Base-by-base conservation (phyloP, 2,113 vertebrate species). In the Oryzias curvinotus region DNA sequence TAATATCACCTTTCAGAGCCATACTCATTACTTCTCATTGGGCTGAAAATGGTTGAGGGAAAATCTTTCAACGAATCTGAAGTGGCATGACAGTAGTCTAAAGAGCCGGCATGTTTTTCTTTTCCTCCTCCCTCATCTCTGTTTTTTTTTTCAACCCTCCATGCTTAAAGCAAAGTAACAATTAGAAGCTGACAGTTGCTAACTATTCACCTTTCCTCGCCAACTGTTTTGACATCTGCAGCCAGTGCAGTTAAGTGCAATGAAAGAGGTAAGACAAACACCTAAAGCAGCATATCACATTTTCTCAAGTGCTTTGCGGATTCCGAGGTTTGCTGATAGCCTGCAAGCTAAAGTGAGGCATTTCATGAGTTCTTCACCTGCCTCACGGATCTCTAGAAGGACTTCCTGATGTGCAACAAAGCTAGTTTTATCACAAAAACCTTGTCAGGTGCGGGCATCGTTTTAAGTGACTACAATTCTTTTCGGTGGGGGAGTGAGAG, bases 31-130 rank as follows among this genome's bases (percentile, higher is more conserved):
- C 84, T 81, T 73, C 83, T 89, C 82, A 86, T 86, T 76, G 75
- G 82, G 82, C 80, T 78, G 85, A 84, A 73, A 85, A 89, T 70
- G 86, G 81, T 68, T 84, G 85, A 80, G 82, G 85, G 85, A 85
- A 84, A 87, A 91, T 90, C 88, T 81, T 86, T 92, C 89, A 89
- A 82, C 88, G 71, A 80, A 82, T 86, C 80, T 82, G 86, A 90
- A 91, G 89, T 90, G 85, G 83, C 85, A 77, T 88, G 88, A 88
- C 86, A 84, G 85, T 70, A 75, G 66, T 72, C 83, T 89, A 87
- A 88, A 90, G 85, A 77, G 81, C 85, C 87, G 46, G 80, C 76
- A 72, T 90, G 85, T 84, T 87, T 85, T 84, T 77, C 72, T 80
- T 82, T 72, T 42, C 47, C 80, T 81, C 73, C 63, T 78, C 77